A percentile compares a stretch with the other conserved stretches of the same genome.
These are phyloP conservation scores for Bombus haemorrhoidalis DNA, from an alignment of 1,140 invertebrate species.

Conservation along the genomic window DNA sequence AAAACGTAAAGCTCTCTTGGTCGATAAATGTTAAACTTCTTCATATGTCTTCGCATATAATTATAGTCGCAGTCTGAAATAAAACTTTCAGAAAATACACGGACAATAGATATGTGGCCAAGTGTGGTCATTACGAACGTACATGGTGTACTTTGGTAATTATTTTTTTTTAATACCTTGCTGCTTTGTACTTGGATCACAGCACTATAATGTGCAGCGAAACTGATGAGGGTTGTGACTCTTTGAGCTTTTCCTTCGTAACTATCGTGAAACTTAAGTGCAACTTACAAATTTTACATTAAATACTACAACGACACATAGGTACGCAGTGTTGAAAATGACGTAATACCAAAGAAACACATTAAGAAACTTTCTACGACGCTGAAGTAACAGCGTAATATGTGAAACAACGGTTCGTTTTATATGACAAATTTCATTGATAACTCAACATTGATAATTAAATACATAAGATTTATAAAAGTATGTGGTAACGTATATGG, in stretches of 20 bases:
- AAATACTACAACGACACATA: neutral
- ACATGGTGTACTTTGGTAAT: neutral
- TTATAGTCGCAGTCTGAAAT: slow-evolving; percentile 31
- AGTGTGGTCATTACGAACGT: slow-evolving; percentile 40
- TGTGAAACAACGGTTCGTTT: neutral
- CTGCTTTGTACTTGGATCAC: slow-evolving; percentile 61
- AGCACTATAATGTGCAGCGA: slow-evolving; percentile 4
- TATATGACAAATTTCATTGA: neutral
- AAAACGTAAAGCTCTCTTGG: slow-evolving; percentile 13
- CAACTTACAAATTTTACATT: neutral
- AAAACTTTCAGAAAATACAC: slow-evolving; percentile 41
- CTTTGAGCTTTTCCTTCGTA: neutral
- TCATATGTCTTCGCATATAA: neutral
- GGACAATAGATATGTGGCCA: slow-evolving; percentile 53
- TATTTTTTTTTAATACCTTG: slow-evolving; percentile 27
- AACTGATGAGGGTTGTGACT: slow-evolving; percentile 21
- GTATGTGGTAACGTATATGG: neutral
- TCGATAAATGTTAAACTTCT: slow-evolving; percentile 26
- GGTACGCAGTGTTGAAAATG: neutral
- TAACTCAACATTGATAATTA: neutral
- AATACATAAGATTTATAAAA: neutral
- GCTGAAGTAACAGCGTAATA: neutral
- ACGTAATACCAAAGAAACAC: neutral
- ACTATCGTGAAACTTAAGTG: slow-evolving; percentile 1
- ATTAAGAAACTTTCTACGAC: neutral